Evolutionary conservation across 2,888 invertebrate genomes (phyloP).

Genomic region (Calliphora vomitoria): DNA sequence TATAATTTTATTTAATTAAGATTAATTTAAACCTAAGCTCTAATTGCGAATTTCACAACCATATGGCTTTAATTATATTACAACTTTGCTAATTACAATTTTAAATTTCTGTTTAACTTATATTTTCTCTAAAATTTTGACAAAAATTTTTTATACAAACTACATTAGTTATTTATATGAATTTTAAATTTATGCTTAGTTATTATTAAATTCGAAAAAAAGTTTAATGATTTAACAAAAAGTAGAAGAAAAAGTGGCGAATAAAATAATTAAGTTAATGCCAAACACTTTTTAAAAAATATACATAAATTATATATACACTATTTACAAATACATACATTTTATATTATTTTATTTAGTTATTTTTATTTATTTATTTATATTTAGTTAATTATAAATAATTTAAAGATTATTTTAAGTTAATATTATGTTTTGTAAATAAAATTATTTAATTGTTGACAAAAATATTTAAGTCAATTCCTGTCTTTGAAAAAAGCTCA

Average conservation of each 20-base stretch:
- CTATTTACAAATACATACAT: conserved; percentile 39
- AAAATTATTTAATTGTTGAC: conserved; percentile 9
- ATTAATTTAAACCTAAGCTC: conserved; percentile 77
- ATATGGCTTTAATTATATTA: conserved; percentile 77
- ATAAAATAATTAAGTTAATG: not conserved
- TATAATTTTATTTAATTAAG: conserved; percentile 34
- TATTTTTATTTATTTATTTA: too few species aligned
- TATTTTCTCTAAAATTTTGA: conserved; percentile 54
- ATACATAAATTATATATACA: conserved; percentile 4
- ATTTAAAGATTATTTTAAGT: not conserved
- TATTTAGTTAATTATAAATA: not conserved
- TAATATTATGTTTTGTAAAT: conserved; percentile 22
- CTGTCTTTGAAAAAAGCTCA: conserved; percentile 63
- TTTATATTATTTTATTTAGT: not conserved
- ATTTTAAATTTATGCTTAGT: not conserved
- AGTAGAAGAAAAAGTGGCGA: conserved; percentile 21
- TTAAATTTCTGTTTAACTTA: conserved; percentile 16
- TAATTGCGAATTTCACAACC: conserved; percentile 80
- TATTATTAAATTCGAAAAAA: not conserved
- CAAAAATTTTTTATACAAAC: conserved; percentile 42
- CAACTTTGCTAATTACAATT: conserved; percentile 69
- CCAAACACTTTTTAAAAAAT: not conserved
- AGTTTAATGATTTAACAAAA: not conserved
- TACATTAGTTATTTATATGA: not conserved
- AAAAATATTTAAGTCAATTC: conserved; percentile 57